Conservation (phyloP, 2,888 invertebrate genomes). For the Leptinotarsa rubiginosa region DNA sequence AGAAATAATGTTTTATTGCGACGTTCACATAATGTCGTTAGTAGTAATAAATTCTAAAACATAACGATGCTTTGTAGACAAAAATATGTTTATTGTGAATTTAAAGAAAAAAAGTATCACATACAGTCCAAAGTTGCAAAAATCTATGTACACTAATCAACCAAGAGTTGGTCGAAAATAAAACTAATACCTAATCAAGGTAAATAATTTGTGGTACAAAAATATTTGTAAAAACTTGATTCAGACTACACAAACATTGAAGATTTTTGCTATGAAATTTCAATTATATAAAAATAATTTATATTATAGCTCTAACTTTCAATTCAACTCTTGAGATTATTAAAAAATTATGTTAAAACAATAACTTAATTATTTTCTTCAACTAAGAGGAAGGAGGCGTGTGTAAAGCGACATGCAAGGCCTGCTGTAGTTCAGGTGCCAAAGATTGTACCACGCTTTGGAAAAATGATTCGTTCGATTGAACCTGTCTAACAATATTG, state of each 20-base stretch:
- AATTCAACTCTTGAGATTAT: conserved; percentile 42
- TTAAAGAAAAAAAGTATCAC: conserved; percentile 59
- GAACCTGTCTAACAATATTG: conserved; percentile 87
- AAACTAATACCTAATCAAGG: conserved; percentile 22
- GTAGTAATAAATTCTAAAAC: conserved; percentile 53
- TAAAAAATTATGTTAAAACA: conserved; percentile 38
- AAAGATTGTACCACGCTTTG: conserved; percentile 71
- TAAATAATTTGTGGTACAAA: conserved; percentile 33
- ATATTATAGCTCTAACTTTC: conserved; percentile 41
- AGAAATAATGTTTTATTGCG: neutral
- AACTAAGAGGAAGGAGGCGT: conserved; percentile 53
- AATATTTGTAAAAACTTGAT: conserved; percentile 43
- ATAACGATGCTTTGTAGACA: conserved; percentile 53
- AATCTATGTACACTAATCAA: conserved; percentile 46
- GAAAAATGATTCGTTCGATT: conserved; percentile 71
- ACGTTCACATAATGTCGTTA: conserved; percentile 47
- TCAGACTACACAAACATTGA: conserved; percentile 42
- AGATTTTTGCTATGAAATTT: conserved; percentile 39
- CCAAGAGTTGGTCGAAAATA: conserved; percentile 40
- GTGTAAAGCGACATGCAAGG: conserved; percentile 79
- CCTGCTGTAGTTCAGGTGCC: conserved; percentile 84
- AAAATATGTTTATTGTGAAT: conserved; percentile 54
- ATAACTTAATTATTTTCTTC: conserved; percentile 40
- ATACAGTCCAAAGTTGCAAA: conserved; percentile 52
- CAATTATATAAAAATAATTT: conserved; percentile 48